Percentiles rank a stretch among this genome's conserved stretches.
Conservation (phyloP, 2,888 invertebrate genomes). For the Pammene aurita region DNA sequence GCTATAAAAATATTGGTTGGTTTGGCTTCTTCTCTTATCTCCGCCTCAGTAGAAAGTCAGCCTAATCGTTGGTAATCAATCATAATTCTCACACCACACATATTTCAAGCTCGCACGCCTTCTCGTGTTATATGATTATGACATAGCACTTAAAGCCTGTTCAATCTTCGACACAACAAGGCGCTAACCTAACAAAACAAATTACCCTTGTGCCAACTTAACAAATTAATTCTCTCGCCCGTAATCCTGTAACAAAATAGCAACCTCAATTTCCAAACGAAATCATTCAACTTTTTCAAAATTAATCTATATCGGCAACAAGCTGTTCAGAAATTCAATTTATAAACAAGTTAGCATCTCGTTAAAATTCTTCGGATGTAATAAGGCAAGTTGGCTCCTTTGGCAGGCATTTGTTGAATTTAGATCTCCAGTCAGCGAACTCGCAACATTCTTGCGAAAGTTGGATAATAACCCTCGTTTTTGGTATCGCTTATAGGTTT, state of each 20-base stretch:
- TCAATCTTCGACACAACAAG: constrained; percentile 12
- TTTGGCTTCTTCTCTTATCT: too few species aligned
- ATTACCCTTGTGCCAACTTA: constrained; percentile 27
- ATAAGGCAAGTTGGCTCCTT: constrained; percentile 65
- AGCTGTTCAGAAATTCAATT: constrained; percentile 80
- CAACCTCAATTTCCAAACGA: constrained; percentile 65
- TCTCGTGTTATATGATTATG: constrained; percentile 6
- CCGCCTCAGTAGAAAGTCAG: too few species aligned
- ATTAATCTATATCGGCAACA: constrained; percentile 76
- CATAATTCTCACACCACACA: background rate
- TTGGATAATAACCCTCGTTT: constrained; percentile 41
- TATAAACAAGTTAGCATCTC: constrained; percentile 80
- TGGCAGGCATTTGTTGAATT: constrained; percentile 45
- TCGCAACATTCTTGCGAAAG: constrained; percentile 42
- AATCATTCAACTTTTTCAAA: constrained; percentile 77
- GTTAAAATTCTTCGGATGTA: constrained; percentile 57
- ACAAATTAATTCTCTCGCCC: constrained; percentile 36
- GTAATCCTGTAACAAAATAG: constrained; percentile 28
- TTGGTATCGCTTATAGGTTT: constrained; percentile 39
- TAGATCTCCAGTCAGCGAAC: constrained; percentile 41
- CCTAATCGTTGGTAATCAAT: too few species aligned
- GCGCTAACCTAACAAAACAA: constrained; percentile 32
- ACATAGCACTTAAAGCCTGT: constrained; percentile 1
- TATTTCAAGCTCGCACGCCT: background rate
- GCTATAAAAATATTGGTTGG: too few species aligned